Conservation (phyloP, 2,888 invertebrate species). For the Andrena minutula region DNA sequence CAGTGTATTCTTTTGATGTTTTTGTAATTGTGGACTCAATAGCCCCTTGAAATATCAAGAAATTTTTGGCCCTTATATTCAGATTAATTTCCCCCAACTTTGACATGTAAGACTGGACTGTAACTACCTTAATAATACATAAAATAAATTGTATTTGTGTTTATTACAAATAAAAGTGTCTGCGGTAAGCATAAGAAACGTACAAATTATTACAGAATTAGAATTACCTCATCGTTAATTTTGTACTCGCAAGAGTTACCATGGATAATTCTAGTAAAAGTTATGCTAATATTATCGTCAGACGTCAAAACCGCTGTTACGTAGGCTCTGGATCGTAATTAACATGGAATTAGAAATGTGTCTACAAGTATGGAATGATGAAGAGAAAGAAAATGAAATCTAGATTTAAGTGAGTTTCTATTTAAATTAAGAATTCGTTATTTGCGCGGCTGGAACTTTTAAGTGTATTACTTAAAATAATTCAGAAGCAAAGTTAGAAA, state of each 20-base stretch:
- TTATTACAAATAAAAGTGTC: background rate
- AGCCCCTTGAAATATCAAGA: conserved; percentile 83
- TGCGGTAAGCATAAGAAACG: background rate
- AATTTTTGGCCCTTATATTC: conserved; percentile 94
- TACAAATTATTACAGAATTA: conserved; percentile 84
- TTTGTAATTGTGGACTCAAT: background rate
- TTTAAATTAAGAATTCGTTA: background rate
- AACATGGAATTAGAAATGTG: background rate
- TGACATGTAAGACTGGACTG: background rate
- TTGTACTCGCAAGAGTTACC: conserved; percentile 87
- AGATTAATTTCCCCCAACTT: background rate
- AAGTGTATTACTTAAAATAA: background rate
- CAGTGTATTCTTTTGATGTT: conserved; percentile 89
- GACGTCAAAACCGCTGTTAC: background rate
- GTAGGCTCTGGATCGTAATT: background rate
- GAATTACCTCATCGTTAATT: background rate
- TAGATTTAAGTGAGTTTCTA: background rate
- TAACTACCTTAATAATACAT: background rate
- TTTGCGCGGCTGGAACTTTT: background rate
- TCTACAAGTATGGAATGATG: too few species aligned
- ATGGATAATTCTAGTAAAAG: conserved; percentile 94
- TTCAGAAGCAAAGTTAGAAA: background rate
- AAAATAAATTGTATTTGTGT: conserved; percentile 91
- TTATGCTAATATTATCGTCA: conserved; percentile 87
- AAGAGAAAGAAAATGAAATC: background rate